Evolutionary conservation across 2,113 vertebrate genomes (phyloP), one percentile per base, ranked within the genome.

Genomic region (Aleadryas rufinucha): DNA sequence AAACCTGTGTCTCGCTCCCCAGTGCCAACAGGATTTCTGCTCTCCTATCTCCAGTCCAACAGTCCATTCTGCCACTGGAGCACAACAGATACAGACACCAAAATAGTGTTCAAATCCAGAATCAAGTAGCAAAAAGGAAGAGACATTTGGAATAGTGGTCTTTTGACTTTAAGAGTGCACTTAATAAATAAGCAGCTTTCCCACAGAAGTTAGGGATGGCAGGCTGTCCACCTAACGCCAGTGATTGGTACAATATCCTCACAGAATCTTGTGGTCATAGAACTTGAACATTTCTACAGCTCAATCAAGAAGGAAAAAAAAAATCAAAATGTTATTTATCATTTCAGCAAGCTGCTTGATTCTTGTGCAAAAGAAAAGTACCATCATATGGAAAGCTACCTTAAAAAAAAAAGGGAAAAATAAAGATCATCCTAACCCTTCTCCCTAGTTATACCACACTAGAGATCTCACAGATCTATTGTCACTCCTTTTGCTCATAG

Each of bases 1-100:
- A 90, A 87, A 93, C 86, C 81, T 94, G 74, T 57, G 80, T 96
- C 84, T 95, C 97, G 93, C 92, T 97, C 89, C 89, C 87, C 91
- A 84, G 71, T 83, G 84, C 90, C 90, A 61, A 96, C 71, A 95
- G 88, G 64, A 87, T 71, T 92, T 95, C 86, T 87, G 60, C 69
- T 95, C 95, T 74, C 71, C 54, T 3, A 11, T 35, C 50, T 69
- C 49, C 35, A 65, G 69, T 50, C 89, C 66, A 83, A 72, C 16
- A 80, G 50, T 54, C 81, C 44, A 4, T 85, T 70, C 68, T 57
- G 69, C 56, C 61, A 69, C 64, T 69, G 74, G 53, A 94, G 83
- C 69, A 84, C 66, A 50, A 56, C 71, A 47, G 54, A 87, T 35
- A 57, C 6, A 90, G 61, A 93, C 59, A 92, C 35, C 47, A 93